Evolutionary conservation across 2,888 invertebrate genomes (phyloP), one percentile per base, ranked within the genome.

Genomic region (Blera fallax): DNA sequence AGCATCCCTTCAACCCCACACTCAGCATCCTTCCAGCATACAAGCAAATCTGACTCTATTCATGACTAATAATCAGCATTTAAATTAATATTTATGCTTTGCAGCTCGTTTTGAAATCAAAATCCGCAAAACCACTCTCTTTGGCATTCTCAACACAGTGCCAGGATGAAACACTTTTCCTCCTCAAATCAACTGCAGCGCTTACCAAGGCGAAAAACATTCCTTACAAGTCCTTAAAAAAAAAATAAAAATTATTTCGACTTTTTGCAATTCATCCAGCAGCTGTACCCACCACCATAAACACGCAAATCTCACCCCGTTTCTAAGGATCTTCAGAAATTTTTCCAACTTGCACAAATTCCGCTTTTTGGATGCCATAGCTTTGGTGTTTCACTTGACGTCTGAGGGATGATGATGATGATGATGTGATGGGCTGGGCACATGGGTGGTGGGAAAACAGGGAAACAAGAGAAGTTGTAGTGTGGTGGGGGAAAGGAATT

Each of bases 11-110:
- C 2, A 24, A 24, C 24, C 1, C 11, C 10, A 8, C 10, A 34
- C 2, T 24, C 24, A 24, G 24, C 24, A 34, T 10, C 34, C 11
- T 34, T 34, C 10, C 34, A 2, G 8, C 34, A 10, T 10, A 10
- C 11, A 54, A 40, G 54, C 50, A 8, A 21, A 54, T 43, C 18
- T 10, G 14, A 24, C 27, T 40, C 34, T 14, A 54, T 69, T 54
- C 69, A 54, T 32, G 16, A 52, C 34, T 34, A 54, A 64, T 64
- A 54, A 32, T 74, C 69, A 69, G 43, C 54, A 69, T 62, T 74
- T 40, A 54, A 64, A 64, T 64, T 74, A 54, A 64, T 74, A 43
- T 32, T 54, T 50, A 52, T 37, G 40, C n/a, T 40, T 40, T 62
- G 3, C 32, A 27, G 62, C 52, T 73, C 43, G 32, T 64, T 74